Base-by-base conservation (phyloP, 2,113 vertebrate genomes). In the Notothenia coriiceps region DNA sequence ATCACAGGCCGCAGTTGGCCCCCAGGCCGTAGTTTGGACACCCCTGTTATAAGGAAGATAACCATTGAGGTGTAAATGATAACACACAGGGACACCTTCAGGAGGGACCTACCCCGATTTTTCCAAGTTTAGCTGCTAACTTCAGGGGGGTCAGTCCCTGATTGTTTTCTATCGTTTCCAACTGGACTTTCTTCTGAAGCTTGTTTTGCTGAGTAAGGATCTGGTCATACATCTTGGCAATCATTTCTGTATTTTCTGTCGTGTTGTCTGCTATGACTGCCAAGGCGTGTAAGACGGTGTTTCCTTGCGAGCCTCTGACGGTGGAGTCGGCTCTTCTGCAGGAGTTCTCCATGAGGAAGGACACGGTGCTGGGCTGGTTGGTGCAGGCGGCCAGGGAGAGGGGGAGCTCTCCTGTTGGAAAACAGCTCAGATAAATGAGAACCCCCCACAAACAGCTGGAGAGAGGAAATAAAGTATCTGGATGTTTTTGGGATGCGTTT, bases 351-450 rank as follows among this genome's bases (percentile, higher is more conserved):
- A 98, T 92, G 57, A 97, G 95, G 83, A 95, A 97, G 73, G 95
- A 95, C 85, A 97, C 96, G 0, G 97, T 92, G 40, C 94, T 89
- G 62, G 95, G 94, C 91, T 98, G 97, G 92, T 97, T 97, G 77
- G 97, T 97, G 79, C 97, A 97, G 2, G 97, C 96, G 1, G 97
- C 97, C 88, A 98, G 79, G 2, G 96, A 97, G 40, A 98, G 93
- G 11, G 97, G 97, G 56, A 97, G 93, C 86, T 98, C 97, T 43
- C 97, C 97, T 98, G 18, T 0, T 5, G 56, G 17, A 70, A 78
- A 2, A 59, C 43, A 60, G 17, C 1, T 29, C 11, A 25, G 12
- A 14, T 44, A 6, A 66, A 13, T 25, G 17, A 40, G 35, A 35
- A 14, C 0, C 29, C 17, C n/a, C 8, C 8, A 5, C 35, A 5